phyloP scores from a whole-genome alignment of 1,140 invertebrate species.

The Oppia nitens region DNA sequence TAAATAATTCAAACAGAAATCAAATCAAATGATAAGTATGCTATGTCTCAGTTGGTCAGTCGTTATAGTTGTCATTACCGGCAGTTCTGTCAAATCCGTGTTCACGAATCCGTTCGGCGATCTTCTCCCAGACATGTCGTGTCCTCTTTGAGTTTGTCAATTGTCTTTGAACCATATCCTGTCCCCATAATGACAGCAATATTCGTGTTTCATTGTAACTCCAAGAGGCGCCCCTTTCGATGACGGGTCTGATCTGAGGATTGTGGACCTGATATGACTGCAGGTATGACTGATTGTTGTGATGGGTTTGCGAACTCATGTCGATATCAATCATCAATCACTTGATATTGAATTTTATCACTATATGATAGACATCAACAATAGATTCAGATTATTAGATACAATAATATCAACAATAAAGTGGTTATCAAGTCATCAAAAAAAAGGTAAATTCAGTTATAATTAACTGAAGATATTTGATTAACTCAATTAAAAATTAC shows the following conservation, averaged over 20 bases:
- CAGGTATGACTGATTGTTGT: neutral
- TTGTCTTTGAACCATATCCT: constrained; percentile 19
- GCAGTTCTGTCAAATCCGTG: constrained; percentile 17
- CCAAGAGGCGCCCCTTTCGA: constrained; percentile 19
- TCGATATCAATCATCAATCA: no score
- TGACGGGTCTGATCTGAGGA: neutral
- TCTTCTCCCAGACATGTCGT: constrained; percentile 18
- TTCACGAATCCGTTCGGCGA: constrained; percentile 16
- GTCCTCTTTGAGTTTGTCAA: constrained; percentile 18
- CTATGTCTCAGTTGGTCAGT: no score
- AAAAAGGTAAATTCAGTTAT: no score
- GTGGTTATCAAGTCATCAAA: no score
- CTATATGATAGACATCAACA: no score
- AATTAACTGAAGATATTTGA: no score
- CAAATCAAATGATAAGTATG: neutral
- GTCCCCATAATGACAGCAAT: constrained; percentile 17
- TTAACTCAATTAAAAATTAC: no score
- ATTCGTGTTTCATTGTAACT: constrained; percentile 16
- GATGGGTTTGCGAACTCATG: neutral
- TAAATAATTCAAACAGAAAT: neutral
- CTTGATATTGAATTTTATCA: no score
- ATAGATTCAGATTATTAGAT: no score
- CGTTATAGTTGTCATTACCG: constrained; percentile 8
- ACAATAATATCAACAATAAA: no score
- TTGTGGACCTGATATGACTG: neutral